Base-by-base conservation (phyloP, 2,113 vertebrate genomes). In the Potamarius usumacintae region DNA sequence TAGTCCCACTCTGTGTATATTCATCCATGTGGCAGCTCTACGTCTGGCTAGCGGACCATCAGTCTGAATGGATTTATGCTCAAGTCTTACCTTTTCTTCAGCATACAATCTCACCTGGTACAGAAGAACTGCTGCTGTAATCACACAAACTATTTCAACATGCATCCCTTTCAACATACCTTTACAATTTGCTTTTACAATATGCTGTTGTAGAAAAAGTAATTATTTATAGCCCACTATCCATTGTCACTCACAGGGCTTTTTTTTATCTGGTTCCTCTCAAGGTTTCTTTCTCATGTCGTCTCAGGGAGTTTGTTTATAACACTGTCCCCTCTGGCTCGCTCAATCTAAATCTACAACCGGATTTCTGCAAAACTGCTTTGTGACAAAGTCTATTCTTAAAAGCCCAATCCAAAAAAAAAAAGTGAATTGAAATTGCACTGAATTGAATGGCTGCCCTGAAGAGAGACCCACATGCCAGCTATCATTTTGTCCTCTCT, bases 11-110 rank as follows among this genome's bases (percentile, higher is more conserved):
- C 53, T 87, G n/a, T 57, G 14, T 42, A 4, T 27, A 74, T 25
- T 82, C 85, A 86, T 89, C 86, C 88, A 84, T 87, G 62, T 84
- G 65, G 81, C 74, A 84, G 48, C 88, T 82, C 80, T 42, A 0
- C 42, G 42, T 85, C 83, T 89, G 48, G 72, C 81, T 82, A 71
- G 62, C 27, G 81, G 86, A 50, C 82, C 63, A 58, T 82, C 78
- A 60, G 67, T 72, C 69, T 87, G 78, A 78, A 78, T 17, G 25
- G 6, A 72, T 34, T 69, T 15, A 22, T 74, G 42, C 4, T 50
- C 48, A 76, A 12, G 11, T 52, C 42, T 76, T 9, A 53, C 25
- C 22, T 7, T 52, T 53, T 27, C 1, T 52, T 76, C 8, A 52
- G 48, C 10, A 25, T 14, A 12, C 2, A 76, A 22, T 25, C 3